Conservation (phyloP, 2,888 invertebrate species). For the Bugula neritina region DNA sequence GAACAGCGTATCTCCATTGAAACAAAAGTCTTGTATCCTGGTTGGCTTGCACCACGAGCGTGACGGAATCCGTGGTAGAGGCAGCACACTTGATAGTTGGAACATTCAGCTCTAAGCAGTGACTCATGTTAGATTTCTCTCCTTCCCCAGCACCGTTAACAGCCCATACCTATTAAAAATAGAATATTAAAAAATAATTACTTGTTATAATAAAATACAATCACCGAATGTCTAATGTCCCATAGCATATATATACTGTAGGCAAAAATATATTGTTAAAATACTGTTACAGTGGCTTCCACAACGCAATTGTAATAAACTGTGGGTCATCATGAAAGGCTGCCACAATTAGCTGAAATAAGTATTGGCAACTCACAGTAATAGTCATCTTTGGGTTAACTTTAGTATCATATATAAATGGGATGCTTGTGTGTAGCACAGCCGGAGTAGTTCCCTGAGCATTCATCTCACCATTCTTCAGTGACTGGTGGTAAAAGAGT, state of each 20-base stretch:
- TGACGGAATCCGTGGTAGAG: not conserved
- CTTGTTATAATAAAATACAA: not conserved
- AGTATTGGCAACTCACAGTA: not conserved
- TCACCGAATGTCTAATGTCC: too few species aligned
- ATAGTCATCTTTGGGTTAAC: not conserved
- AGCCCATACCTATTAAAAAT: not conserved
- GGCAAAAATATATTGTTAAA: too few species aligned
- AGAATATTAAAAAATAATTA: not conserved
- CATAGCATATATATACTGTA: too few species aligned
- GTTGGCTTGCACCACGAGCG: not conserved
- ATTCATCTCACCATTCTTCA: not conserved
- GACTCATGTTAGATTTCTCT: not conserved
- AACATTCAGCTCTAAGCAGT: not conserved
- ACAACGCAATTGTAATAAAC: too few species aligned
- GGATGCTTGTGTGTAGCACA: not conserved
- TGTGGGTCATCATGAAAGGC: too few species aligned
- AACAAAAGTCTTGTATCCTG: not conserved
- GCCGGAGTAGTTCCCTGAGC: not conserved
- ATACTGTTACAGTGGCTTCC: too few species aligned
- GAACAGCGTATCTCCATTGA: not conserved
- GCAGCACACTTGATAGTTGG: not conserved
- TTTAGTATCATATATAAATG: not conserved
- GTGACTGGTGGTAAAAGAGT: too few species aligned
- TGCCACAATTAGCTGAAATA: too few species aligned
- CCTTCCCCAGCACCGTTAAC: conserved; percentile 9